Evolutionary conservation across 2,113 vertebrate species (phyloP), one percentile per base, ranked within the genome.

Genomic region (Carassius auratus): DNA sequence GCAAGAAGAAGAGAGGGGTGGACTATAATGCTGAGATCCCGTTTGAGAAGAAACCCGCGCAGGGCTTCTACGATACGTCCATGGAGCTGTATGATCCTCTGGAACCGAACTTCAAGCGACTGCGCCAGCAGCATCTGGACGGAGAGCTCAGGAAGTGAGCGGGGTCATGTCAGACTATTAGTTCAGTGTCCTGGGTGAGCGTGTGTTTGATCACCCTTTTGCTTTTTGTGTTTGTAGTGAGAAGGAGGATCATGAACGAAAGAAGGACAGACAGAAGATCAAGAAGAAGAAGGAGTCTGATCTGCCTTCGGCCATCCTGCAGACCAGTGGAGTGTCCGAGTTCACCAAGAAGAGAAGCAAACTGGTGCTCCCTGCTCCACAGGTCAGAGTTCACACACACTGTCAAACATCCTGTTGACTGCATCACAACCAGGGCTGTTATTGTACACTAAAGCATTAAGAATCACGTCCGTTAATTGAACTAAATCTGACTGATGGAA

Each of bases 1-100:
- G 98, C 84, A 99, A 99, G 93, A 99, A 98, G 95, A 99, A 99
- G 91, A 96, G 98, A 89, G 97, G 97, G 13, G 97, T 99, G 8
- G 97, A 99, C 92, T 99, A 99, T 93, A 99, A 99, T 50, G 97
- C 98, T 55, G 98, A 99, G 93, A 98, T 99, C 87, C 98, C 98
- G 0, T 99, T 99, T 89, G 96, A 99, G 73, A 99, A 99, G 93
- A 99, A 98, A 90, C 97, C 98, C 26, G 96, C 98, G 0, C 92
- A 96, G 90, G 98, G 98, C 76, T 99, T 99, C 90, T 99, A 98
- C 83, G 98, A 99, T 90, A 99, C 97, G 8, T 98, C 97, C 8
- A 98, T 98, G 94, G 98, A 99, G 93, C 95, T 97, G 83, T 99
- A 99, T 33, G 94, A 97, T 33, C 90, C 95, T 5, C 91, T 97